Conservation (phyloP, 2,113 vertebrate genomes). For the Ceuthmochares aereus region DNA sequence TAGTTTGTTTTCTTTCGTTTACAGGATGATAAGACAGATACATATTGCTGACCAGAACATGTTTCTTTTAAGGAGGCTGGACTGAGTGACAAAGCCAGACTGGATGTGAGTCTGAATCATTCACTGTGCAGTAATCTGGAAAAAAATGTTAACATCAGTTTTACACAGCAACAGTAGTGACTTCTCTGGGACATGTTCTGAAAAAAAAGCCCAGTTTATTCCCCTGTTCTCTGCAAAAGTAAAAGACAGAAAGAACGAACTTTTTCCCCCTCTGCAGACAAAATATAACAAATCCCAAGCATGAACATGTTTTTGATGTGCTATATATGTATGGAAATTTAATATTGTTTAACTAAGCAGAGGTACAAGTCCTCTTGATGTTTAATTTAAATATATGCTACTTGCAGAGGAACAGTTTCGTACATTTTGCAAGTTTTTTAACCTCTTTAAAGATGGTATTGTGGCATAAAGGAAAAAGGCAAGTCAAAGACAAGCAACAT, state of each 20-base stretch:
- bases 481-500: background rate
- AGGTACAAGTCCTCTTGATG: background rate
- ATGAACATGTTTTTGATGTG: background rate
- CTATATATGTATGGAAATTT: background rate
- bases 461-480: background rate
- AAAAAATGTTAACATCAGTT: background rate
- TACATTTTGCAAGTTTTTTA: background rate
- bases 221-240: background rate
- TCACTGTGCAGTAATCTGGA: background rate
- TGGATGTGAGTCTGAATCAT: background rate
- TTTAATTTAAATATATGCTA: background rate
- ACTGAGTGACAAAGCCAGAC: background rate
- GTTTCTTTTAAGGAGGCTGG: background rate
- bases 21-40: background rate
- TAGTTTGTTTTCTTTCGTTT: background rate
- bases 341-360: background rate
- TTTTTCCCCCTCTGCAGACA: background rate
- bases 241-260: background rate
- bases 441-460: background rate
- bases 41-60: background rate
- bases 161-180: background rate
- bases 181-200: background rate
- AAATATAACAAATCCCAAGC: background rate
- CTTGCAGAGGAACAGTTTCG: background rate
- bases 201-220: background rate